Evolutionary conservation across 2,888 invertebrate genomes (phyloP).

Genomic region (Pammene aurita): DNA sequence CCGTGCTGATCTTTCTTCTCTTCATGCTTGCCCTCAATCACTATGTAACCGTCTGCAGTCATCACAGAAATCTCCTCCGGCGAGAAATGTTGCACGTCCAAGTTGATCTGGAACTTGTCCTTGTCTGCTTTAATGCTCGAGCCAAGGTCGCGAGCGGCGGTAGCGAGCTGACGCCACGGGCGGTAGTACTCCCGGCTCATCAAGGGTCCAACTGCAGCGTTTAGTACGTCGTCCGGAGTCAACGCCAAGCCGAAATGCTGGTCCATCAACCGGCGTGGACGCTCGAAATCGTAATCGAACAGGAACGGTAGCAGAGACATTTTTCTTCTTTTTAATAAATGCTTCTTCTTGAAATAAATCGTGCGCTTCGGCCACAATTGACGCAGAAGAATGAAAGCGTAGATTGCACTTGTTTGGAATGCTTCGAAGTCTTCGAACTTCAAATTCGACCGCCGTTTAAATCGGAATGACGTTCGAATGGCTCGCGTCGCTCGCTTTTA

Average conservation of each 20-base stretch:
- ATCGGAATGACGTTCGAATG: slow-evolving; percentile 56
- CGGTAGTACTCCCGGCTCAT: slow-evolving; percentile 67
- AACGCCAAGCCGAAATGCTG: slow-evolving; percentile 82
- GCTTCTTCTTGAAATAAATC: slow-evolving; percentile 18
- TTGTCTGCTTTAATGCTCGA: slow-evolving; percentile 80
- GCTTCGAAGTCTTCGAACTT: slow-evolving; percentile 43
- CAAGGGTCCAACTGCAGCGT: slow-evolving; percentile 55
- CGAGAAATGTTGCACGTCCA: slow-evolving; percentile 90
- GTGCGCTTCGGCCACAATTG: background rate
- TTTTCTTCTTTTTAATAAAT: slow-evolving; percentile 43
- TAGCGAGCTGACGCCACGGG: slow-evolving; percentile 74
- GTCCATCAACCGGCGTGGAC: slow-evolving; percentile 75
- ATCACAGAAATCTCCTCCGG: slow-evolving; percentile 91
- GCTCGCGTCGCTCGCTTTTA: slow-evolving; percentile 57
- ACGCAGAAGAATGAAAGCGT: slow-evolving; percentile 13
- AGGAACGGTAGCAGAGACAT: slow-evolving; percentile 81
- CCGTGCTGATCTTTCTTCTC: slow-evolving; percentile 90
- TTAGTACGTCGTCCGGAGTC: slow-evolving; percentile 75
- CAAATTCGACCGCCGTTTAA: slow-evolving; percentile 51
- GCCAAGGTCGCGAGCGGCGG: slow-evolving; percentile 77
- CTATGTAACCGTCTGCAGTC: slow-evolving; percentile 86
- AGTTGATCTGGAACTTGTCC: slow-evolving; percentile 81
- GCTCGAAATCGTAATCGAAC: slow-evolving; percentile 66
- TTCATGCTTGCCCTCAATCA: slow-evolving; percentile 91
- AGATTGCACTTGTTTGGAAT: slow-evolving; percentile 31